Base-by-base conservation (phyloP, 2,113 vertebrate genomes). In the Caranx melampygus region DNA sequence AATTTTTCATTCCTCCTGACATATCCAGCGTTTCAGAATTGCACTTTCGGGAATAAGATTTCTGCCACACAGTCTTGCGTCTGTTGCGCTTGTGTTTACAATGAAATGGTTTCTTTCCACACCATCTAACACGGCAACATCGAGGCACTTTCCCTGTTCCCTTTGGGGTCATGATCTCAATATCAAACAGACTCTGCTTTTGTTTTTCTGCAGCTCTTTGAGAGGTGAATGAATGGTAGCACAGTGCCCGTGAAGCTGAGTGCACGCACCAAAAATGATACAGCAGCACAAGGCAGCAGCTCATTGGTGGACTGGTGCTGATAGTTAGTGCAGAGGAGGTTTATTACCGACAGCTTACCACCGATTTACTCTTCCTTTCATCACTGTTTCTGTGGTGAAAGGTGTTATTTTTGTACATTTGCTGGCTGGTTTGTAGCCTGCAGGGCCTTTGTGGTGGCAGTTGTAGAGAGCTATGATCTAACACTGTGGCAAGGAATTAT, bases 11-110 rank as follows among this genome's bases (percentile, higher is more conserved):
- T 42, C 59, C 71, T 81, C 70, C 76, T 77, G 85, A 87, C 66
- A 42, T 85, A 87, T 90, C 81, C 40, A 86, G 88, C 77, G 78
- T 89, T 82, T 76, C 6, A 73, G 31, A 84, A 89, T 88, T 78
- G 44, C 84, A 89, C 86, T 86, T 68, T 34, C 58, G 71, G 57
- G 84, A 84, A 85, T 15, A 49, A 70, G 58, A 72, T 75, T 79
- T 33, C 52, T 67, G 78, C 78, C 71, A 16, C 42, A 69, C 75
- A 73, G 61, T 67, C 70, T 34, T 5, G 70, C 89, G 59, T 57
- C n/a, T 3, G 55, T 57, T 35, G 59, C 11, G 58, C 65, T 67
- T 2, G 18, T 34, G n/a, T 73, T 79, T 62, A 61, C 34, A 64
- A 67, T 65, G 60, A 72, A 86, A 89, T 70, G 55, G 33, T 42